Conservation (phyloP, 2,113 vertebrate genomes). For the Odontesthes bonariensis region DNA sequence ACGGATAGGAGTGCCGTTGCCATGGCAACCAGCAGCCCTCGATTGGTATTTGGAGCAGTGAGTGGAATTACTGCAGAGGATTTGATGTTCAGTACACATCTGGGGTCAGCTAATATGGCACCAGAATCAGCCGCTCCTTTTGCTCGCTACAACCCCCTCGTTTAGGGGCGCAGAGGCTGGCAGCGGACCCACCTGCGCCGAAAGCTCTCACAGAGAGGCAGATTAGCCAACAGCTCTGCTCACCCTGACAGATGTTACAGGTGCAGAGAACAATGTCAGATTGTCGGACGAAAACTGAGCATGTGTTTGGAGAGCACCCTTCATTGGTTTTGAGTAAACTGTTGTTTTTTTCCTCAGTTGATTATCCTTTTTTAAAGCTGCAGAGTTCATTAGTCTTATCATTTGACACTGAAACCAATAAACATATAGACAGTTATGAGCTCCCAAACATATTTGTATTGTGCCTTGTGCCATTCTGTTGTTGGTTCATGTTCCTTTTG, state of each 20-base stretch:
- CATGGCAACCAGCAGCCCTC: constrained; percentile 81
- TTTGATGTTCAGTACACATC: constrained; percentile 84
- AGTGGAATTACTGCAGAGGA: constrained; percentile 84
- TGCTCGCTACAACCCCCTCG: constrained; percentile 44
- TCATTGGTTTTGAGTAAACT: constrained; percentile 12
- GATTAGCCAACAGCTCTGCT: constrained; percentile 46
- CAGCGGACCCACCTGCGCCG: constrained; percentile 15
- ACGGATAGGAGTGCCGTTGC: constrained; percentile 84
- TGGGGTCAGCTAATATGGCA: constrained; percentile 81
- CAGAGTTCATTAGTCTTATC: constrained; percentile 25
- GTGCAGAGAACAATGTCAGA: constrained; percentile 16
- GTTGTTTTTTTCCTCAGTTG: not conserved
- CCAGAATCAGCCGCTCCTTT: constrained; percentile 55
- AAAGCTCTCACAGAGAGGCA: constrained; percentile 43
- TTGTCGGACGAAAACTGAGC: constrained; percentile 35
- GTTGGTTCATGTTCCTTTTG: not conserved
- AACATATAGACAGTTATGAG: not conserved
- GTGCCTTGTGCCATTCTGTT: not conserved
- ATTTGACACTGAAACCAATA: not conserved
- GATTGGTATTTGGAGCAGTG: constrained; percentile 85
- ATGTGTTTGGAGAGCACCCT: constrained; percentile 7
- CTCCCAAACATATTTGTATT: not conserved
- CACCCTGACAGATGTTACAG: constrained; percentile 53
- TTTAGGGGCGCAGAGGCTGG: constrained; percentile 43
- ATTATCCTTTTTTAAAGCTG: constrained; percentile 1